Base-by-base conservation (phyloP, 2,113 vertebrate genomes). In the Pseudorasbora parva region DNA sequence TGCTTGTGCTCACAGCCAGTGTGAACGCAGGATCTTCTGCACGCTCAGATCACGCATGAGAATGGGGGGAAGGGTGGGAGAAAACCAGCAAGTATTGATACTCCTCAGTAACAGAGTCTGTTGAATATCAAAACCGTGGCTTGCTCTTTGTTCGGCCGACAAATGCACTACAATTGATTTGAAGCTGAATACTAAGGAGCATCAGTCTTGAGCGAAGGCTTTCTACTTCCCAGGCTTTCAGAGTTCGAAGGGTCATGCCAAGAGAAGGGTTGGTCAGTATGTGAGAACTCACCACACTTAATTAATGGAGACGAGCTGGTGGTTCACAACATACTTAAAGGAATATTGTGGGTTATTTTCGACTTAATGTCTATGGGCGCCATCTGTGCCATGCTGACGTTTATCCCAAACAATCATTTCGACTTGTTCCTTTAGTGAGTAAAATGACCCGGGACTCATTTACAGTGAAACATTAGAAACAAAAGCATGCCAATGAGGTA, bases 1-100 rank as follows among this genome's bases (percentile, higher is more conserved):
- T 62, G 86, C 85, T 85, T 78, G 74, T 82, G 72, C 68, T 84
- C 21, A 71, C 84, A 82, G 85, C 86, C 89, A 92, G 90, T 92
- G 90, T 88, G 92, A 92, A 92, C 91, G 84, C 85, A 79, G 74
- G 82, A 60, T 80, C 79, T 83, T 83, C 77, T 23, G 27, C 62
- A 78, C 17, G 30, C 72, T 74, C 62, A n/a, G 21, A 83, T 87
- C 81, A 69, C 49, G 17, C 64, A 49, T 17, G 75, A 17, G 25
- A 19, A 27, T 30, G 17, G 76, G 45, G 82, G 84, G 83, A 79
- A 54, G 77, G 71, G 87, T 87, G 87, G 75, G 81, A 84, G 77
- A 81, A 83, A 51, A 23, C 41, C 25, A 2, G 4, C 15, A 59
- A 81, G 85, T 82, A 88, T 86, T 87, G 87, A 84, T 86, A 57